These are phyloP conservation scores for Acromyrmex charruanus DNA, from an alignment of 1,140 invertebrate species.

Conservation along the genomic window DNA sequence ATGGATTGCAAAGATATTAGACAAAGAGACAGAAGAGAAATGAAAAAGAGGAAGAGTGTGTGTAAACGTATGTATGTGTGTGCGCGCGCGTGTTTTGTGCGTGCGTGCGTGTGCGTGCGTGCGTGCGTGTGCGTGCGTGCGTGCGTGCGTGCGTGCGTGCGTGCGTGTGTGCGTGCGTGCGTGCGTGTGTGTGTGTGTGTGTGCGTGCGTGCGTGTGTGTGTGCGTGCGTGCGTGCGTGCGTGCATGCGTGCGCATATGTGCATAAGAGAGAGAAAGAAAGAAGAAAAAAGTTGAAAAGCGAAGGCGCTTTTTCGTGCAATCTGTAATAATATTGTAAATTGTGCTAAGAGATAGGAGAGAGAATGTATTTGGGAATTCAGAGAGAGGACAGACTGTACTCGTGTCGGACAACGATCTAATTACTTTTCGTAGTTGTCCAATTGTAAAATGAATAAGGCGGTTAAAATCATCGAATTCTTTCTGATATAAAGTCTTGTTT, in stretches of 20 bases:
- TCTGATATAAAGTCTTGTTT: conserved; percentile 53
- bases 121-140: conserved; percentile 17
- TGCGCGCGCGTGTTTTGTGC: neutral
- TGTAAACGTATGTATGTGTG: no score
- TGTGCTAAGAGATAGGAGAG: conserved; percentile 56
- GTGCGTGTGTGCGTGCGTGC: neutral
- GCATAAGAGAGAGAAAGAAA: no score
- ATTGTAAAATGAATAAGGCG: conserved; percentile 49
- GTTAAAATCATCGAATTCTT: conserved; percentile 58
- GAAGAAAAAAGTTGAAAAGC: conserved; percentile 17
- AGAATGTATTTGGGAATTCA: conserved; percentile 34
- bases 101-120: neutral
- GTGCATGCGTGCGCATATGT: neutral
- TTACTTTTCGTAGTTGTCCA: conserved; percentile 45
- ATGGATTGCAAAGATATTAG: conserved; percentile 67
- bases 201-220: no score
- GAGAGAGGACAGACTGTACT: conserved; percentile 64
- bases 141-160: neutral
- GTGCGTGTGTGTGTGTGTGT: neutral
- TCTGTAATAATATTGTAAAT: conserved; percentile 75
- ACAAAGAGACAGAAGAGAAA: neutral
- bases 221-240: neutral
- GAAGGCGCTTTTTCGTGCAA: conserved; percentile 77
- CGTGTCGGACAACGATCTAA: conserved; percentile 58
- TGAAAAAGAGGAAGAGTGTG: neutral